Base-by-base conservation (phyloP, 1,140 invertebrate genomes). In the Planococcus citri region DNA sequence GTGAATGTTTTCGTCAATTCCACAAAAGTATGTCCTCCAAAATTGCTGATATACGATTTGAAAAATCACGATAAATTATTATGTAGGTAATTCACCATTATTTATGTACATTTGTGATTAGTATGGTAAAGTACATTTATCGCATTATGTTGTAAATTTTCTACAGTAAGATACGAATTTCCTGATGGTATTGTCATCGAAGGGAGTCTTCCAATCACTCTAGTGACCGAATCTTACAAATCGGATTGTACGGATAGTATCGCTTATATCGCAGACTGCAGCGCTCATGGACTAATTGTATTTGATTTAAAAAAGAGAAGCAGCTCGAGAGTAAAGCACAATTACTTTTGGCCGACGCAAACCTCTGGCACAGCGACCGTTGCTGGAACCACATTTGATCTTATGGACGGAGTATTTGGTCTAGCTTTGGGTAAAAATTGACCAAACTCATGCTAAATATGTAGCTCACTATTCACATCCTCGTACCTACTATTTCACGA, bases 181-280 rank as follows among this genome's bases (percentile, higher is more conserved):
- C 51, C 51, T 3, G 4, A 58, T 4, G 4, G 17, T 58, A 17
- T 58, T 20, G 4, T 58, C 3, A n/a, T 4, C 51, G 17, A 4
- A 4, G 21, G 17, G 3, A 8, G 4, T 8, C 6, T 58, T 8
- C 21, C 17, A n/a, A n/a, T 58, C 51, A 58, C 51, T 58, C 3
- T 58, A 3, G 21, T n/a, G 4, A 58, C 17, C 21, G 51, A 58
- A 4, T 8, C 51, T 4, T n/a, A n/a, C 3, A 6, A 58, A 3
- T 3, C 4, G 6, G 4, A 8, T 8, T 58, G 89, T 73, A 67
- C 73, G 0, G 79, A 87, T 60, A 83, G 86, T 0, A 88, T 82
- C 71, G 86, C 89, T 20, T 92, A 91, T 73, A 81, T 90, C 1
- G 86, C 88, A 0, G 89, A 92, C 73, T 87, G 90, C 0, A 82